Evolutionary conservation across 2,113 vertebrate genomes (phyloP), one percentile per base, ranked within the genome.

Genomic region (Alces alces): DNA sequence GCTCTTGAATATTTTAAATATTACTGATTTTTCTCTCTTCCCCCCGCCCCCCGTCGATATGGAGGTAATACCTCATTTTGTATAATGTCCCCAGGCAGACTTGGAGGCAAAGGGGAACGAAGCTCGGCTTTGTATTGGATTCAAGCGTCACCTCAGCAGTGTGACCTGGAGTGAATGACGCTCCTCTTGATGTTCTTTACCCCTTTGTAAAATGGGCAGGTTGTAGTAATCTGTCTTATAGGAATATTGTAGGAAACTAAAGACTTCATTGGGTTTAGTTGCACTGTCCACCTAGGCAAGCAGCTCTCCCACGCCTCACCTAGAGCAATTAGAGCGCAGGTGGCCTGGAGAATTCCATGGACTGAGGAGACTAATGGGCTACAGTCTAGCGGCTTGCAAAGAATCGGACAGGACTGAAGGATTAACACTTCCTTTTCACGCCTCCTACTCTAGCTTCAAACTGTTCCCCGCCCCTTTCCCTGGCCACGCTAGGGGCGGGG

Each of bases 401-500:
- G 21, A 73, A 25, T 73, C 11, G 36, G 36, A 25, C 36, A 43
- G 23, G 70, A 73, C 70, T 25, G 70, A 73, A 6, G 70, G 36
- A 73, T 43, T 73, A 73, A 73, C 70, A 14, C 70, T 73, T 25
- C 30, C 36, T 73, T 43, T 73, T 14, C 70, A 36, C 1, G 0
- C 3, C 55, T 1, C 19, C 57, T 11, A 25, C 47, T 64, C 3
- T 3, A 13, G 47, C 90, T 64, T 82, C 86, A 33, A 39, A 25
- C 52, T 57, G 79, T 52, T 93, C 57, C 82, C 91, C 80, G n/a
- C 86, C 85, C 84, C 84, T 95, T 66, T 89, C 60, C 76, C 27
- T 2, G 9, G 43, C 85, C 91, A 87, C 43, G 58, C 91, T 83
- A 91, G 89, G 86, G 97, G 96, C 92, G 93, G 91, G 85, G 93